A percentile compares a stretch with the other conserved stretches of the same genome.
Evolutionary conservation across 2,888 invertebrate genomes (phyloP).

Genomic region (Spialia ferax): DNA sequence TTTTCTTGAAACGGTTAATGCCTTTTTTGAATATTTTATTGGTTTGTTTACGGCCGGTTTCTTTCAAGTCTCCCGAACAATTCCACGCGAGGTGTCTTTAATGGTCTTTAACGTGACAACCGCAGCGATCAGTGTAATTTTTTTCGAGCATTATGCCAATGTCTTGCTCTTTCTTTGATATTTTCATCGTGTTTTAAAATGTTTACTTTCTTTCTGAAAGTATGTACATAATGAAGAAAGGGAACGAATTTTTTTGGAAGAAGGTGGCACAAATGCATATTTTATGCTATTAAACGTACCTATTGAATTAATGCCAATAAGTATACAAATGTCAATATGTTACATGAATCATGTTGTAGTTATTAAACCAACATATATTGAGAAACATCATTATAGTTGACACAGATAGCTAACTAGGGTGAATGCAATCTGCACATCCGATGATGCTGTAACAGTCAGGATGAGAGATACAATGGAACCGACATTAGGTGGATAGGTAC

Average conservation of each 20-base stretch:
- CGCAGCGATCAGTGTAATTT: slow-evolving; percentile 25
- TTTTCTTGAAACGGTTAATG: slow-evolving; percentile 53
- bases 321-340: not conserved
- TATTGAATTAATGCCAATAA: too few species aligned
- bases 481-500: not conserved
- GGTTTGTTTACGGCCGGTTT: slow-evolving; percentile 50
- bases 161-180: slow-evolving; percentile 40
- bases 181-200: slow-evolving; percentile 40
- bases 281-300: too few species aligned
- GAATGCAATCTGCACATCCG: slow-evolving; percentile 29
- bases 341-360: not conserved
- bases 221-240: not conserved
- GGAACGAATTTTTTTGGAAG: too few species aligned
- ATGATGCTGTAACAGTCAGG: slow-evolving; percentile 23
- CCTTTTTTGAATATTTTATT: slow-evolving; percentile 53
- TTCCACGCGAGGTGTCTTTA: slow-evolving; percentile 34
- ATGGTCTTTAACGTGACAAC: slow-evolving; percentile 40
- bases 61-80: slow-evolving; percentile 41
- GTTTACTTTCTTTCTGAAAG: slow-evolving; percentile 31
- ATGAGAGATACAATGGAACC: slow-evolving; percentile 15
- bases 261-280: too few species aligned
- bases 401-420: slow-evolving; percentile 21
- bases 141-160: slow-evolving; percentile 30
- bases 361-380: not conserved
- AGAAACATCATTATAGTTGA: slow-evolving; percentile 11